A percentile compares a stretch with the other conserved stretches of the same genome.
Evolutionary conservation across 1,140 invertebrate species (phyloP).

Genomic region (Bombus impatiens): DNA sequence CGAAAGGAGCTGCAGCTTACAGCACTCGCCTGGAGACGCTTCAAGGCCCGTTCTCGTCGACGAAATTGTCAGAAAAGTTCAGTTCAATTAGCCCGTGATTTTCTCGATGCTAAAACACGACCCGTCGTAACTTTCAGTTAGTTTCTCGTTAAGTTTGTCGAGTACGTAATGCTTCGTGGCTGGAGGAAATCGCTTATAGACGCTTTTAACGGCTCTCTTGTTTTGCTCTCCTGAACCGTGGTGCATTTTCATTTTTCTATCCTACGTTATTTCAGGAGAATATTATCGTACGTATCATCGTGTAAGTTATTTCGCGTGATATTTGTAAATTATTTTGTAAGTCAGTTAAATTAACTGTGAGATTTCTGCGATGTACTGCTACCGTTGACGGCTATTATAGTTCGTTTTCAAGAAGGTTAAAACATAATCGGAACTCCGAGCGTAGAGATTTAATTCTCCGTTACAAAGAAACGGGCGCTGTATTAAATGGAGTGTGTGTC

Average conservation of each 20-base stretch:
- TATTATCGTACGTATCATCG: no score
- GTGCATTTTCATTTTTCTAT: background rate
- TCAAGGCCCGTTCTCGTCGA: no score
- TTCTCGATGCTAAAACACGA: background rate
- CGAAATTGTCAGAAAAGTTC: slow-evolving; percentile 6
- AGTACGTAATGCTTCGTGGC: background rate
- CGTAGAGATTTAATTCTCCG: background rate
- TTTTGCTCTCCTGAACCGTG: background rate
- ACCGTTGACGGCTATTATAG: background rate
- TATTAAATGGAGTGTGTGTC: background rate
- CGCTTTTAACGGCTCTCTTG: background rate
- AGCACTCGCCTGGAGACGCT: no score
- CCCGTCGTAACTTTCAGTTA: background rate
- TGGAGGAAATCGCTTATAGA: background rate
- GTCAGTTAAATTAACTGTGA: no score
- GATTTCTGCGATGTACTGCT: no score
- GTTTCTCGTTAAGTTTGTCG: background rate
- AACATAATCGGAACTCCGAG: background rate
- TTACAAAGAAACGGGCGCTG: background rate
- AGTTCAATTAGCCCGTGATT: slow-evolving; percentile 7
- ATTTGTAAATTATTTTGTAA: no score
- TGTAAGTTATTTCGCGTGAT: no score
- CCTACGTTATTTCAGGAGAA: background rate
- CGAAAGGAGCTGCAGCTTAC: background rate
- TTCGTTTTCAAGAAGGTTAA: background rate